Conservation (phyloP, 2,797 vertebrate genomes). For the Sylvilagus floridanus region DNA sequence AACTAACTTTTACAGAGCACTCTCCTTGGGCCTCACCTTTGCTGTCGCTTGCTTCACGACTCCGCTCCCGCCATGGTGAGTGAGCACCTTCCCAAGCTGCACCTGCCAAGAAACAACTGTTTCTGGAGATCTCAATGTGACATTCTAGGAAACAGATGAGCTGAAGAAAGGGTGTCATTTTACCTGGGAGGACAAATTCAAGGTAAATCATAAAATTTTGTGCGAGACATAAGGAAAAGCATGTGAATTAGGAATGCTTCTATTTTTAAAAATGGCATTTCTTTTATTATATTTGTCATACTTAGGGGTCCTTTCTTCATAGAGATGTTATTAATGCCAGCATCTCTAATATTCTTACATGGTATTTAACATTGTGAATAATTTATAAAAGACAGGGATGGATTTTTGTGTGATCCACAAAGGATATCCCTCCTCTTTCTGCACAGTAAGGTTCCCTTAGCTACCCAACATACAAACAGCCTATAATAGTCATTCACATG, state of each 20-base stretch:
- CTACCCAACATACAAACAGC: too few relatives aligned
- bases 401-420: too few relatives aligned
- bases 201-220: background rate
- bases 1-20: background rate
- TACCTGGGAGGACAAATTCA: slow-evolving; percentile 60
- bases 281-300: background rate
- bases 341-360: background rate
- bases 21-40: slow-evolving; percentile 42
- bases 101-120: slow-evolving; percentile 83
- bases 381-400: background rate
- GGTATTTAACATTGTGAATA: background rate
- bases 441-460: too few relatives aligned
- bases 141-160: slow-evolving; percentile 65
- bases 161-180: slow-evolving; percentile 29
- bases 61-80: slow-evolving; percentile 73
- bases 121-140: slow-evolving; percentile 60
- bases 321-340: background rate
- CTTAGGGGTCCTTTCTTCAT: background rate
- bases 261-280: background rate
- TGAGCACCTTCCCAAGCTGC: slow-evolving; percentile 75
- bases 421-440: too few relatives aligned
- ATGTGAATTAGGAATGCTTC: background rate
- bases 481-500: too few relatives aligned
- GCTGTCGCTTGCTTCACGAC: slow-evolving; percentile 44
- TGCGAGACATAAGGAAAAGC: background rate